Evolutionary conservation across 2,113 vertebrate genomes (phyloP).

Genomic region (Corvus moneduloides): DNA sequence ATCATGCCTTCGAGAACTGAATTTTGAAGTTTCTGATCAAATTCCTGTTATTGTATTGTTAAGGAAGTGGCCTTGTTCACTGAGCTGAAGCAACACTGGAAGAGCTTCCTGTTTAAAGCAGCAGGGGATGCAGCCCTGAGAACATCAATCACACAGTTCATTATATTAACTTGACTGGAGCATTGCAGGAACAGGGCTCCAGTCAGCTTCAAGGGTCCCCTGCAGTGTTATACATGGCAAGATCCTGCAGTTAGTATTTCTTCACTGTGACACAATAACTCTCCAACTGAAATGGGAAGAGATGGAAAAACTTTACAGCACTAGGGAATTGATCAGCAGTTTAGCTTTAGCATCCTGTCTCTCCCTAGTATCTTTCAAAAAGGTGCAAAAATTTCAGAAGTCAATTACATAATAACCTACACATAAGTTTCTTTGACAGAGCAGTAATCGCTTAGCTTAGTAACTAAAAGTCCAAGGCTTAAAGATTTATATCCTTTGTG

Average conservation of each 20-base stretch:
- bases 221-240: background rate
- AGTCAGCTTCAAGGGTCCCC: background rate
- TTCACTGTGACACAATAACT: background rate
- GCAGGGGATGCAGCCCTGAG: background rate
- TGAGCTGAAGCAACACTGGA: slow-evolving; percentile 5
- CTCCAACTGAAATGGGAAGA: background rate
- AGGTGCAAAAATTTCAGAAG: background rate
- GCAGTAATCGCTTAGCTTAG: background rate
- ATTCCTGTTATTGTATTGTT: slow-evolving; percentile 58
- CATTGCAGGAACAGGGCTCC: background rate
- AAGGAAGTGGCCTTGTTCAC: slow-evolving; percentile 28
- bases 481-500: background rate
- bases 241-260: background rate
- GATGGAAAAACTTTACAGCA: background rate
- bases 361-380: background rate
- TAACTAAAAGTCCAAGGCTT: background rate
- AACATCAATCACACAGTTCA: background rate
- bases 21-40: slow-evolving; percentile 27
- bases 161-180: background rate
- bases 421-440: background rate
- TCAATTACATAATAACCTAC: background rate
- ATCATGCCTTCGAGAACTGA: background rate
- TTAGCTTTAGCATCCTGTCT: background rate
- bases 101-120: slow-evolving; percentile 58
- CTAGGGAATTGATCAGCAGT: background rate